A percentile compares a stretch with the other conserved stretches of the same genome.
phyloP scores from a whole-genome alignment of 2,797 vertebrate genomes.

The Rachycentron canadum region DNA sequence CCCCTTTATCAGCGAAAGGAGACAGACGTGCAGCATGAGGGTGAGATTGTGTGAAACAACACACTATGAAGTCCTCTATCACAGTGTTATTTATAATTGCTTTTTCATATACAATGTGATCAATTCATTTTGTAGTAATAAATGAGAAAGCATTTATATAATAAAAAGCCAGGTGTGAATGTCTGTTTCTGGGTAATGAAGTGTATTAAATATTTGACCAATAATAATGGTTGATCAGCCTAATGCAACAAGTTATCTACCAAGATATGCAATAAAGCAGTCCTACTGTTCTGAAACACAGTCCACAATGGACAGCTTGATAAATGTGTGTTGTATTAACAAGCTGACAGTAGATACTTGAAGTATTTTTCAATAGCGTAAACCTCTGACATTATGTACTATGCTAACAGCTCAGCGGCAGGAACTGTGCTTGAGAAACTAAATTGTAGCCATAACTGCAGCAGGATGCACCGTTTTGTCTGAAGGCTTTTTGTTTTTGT shows the following conservation, averaged over 20 bases:
- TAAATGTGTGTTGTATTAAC: too few species aligned
- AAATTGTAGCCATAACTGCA: background rate
- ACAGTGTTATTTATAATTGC: too few species aligned
- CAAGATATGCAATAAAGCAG: too few species aligned
- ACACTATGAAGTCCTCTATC: background rate
- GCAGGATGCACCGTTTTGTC: background rate
- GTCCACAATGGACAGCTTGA: too few species aligned
- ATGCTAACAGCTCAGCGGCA: background rate
- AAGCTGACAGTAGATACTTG: background rate
- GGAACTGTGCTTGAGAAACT: background rate
- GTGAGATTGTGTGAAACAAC: constrained; percentile 15
- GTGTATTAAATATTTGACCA: too few species aligned
- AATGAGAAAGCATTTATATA: too few species aligned
- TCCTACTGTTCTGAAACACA: too few species aligned
- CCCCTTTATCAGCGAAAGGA: constrained; percentile 83
- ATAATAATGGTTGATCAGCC: too few species aligned
- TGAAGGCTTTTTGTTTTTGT: background rate
- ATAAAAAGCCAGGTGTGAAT: too few species aligned
- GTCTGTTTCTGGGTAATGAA: too few species aligned
- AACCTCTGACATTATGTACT: background rate
- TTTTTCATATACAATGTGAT: background rate
- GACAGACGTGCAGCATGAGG: constrained; percentile 7
- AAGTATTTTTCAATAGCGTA: background rate
- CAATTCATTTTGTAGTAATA: background rate
- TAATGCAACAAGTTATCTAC: too few species aligned